Conservation (phyloP, 2,113 vertebrate species). For the Menidia beryllina region DNA sequence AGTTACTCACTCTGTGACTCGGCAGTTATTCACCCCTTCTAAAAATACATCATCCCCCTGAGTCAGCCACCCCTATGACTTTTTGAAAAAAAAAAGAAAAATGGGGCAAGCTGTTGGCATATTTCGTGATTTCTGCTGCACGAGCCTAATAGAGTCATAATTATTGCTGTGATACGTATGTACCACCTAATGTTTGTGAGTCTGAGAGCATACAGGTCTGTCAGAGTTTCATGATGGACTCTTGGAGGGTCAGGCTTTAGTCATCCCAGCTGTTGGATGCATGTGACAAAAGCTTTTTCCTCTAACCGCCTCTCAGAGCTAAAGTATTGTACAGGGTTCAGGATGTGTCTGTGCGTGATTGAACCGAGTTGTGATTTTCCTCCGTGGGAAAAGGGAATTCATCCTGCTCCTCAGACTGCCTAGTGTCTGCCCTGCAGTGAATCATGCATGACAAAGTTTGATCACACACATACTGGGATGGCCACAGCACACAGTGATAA, state of each 20-base stretch:
- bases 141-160: neutral
- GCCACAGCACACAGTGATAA: neutral
- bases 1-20: constrained; percentile 65
- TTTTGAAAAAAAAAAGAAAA: constrained; percentile 43
- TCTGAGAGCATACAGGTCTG: constrained; percentile 6
- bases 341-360: constrained; percentile 38
- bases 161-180: constrained; percentile 4
- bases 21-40: constrained; percentile 71
- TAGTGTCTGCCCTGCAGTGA: constrained; percentile 30
- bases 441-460: constrained; percentile 41
- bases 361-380: neutral
- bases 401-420: constrained; percentile 9
- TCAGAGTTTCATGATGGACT: constrained; percentile 45
- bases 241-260: neutral
- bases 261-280: neutral
- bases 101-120: constrained; percentile 5
- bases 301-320: constrained; percentile 15
- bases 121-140: constrained; percentile 9
- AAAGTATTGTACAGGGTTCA: constrained; percentile 18
- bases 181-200: constrained; percentile 9
- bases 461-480: constrained; percentile 5
- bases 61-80: constrained; percentile 21
- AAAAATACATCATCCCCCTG: constrained; percentile 55
- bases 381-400: neutral
- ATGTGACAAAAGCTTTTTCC: constrained; percentile 1